Evolutionary conservation across 1,140 invertebrate genomes (phyloP).

Genomic region (Microplitis demolitor): DNA sequence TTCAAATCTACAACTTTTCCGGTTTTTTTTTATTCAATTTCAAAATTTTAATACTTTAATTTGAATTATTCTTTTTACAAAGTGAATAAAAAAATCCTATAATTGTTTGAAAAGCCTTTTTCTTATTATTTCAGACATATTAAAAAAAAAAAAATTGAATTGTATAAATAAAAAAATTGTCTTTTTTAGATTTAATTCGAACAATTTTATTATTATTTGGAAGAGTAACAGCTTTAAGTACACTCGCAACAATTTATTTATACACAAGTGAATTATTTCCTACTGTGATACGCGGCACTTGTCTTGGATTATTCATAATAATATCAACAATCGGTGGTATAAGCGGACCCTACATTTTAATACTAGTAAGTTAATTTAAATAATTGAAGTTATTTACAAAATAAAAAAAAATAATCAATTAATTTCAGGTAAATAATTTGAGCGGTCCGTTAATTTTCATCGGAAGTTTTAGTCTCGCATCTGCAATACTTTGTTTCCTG

Average conservation of each 20-base stretch:
- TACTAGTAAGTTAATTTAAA: slow-evolving; percentile 42
- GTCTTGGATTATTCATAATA: slow-evolving; percentile 48
- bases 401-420: neutral
- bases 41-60: too few species aligned
- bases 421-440: slow-evolving; percentile 9
- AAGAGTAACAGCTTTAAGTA: slow-evolving; percentile 41
- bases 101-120: too few species aligned
- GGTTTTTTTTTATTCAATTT: too few species aligned
- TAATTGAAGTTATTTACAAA: neutral
- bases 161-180: neutral
- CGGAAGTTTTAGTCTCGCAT: slow-evolving; percentile 56
- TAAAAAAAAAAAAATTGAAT: too few species aligned
- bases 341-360: slow-evolving; percentile 47
- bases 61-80: too few species aligned
- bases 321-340: slow-evolving; percentile 50
- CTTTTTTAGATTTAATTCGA: slow-evolving; percentile 37
- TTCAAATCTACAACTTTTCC: too few species aligned
- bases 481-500: slow-evolving; percentile 64
- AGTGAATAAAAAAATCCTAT: too few species aligned
- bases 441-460: slow-evolving; percentile 24
- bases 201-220: slow-evolving; percentile 44
- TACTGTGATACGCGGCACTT: slow-evolving; percentile 50
- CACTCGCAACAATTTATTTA: slow-evolving; percentile 44
- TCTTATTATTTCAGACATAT: too few species aligned
- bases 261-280: slow-evolving; percentile 54